Conservation (phyloP, 2,888 invertebrate species). For the Erynnis tages region DNA sequence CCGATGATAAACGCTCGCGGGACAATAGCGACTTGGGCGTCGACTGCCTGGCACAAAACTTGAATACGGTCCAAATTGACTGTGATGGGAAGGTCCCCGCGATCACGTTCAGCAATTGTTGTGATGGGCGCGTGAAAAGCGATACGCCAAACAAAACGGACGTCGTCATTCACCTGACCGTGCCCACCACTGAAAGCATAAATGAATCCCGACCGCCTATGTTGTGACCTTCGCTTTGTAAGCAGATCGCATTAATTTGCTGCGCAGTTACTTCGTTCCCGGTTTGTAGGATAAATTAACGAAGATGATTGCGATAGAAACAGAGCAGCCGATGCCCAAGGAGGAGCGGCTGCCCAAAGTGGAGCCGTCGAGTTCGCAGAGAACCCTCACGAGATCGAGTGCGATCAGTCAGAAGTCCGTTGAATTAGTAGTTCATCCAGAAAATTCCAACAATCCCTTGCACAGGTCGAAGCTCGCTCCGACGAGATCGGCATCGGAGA, state of each 20-base stretch:
- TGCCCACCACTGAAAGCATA: conserved; percentile 67
- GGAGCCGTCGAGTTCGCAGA: conserved; percentile 68
- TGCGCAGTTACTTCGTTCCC: conserved; percentile 24
- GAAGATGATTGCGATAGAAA: conserved; percentile 73
- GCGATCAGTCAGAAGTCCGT: conserved; percentile 84
- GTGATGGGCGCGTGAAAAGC: conserved; percentile 56
- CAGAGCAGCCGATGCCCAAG: conserved; percentile 64
- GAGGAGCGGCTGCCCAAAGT: conserved; percentile 62
- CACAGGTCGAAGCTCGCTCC: conserved; percentile 75
- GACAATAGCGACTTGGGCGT: conserved; percentile 47
- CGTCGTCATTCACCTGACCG: conserved; percentile 65
- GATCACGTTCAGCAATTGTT: conserved; percentile 77
- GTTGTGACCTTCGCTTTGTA: conserved; percentile 53
- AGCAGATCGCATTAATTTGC: conserved; percentile 25
- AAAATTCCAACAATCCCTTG: conserved; percentile 68
- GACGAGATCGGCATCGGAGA: conserved; percentile 71
- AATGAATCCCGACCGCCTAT: conserved; percentile 75
- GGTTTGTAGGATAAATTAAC: conserved; percentile 26
- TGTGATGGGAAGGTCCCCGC: conserved; percentile 66
- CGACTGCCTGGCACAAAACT: conserved; percentile 59
- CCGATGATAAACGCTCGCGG: conserved; percentile 54
- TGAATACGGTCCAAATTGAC: conserved; percentile 61
- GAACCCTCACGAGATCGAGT: conserved; percentile 81
- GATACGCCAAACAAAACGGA: conserved; percentile 58
- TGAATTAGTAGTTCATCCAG: conserved; percentile 79